A percentile compares a stretch with the other conserved stretches of the same genome.
Evolutionary conservation across 1,140 invertebrate genomes (phyloP).

Genomic region (Sarcophaga peregrina): DNA sequence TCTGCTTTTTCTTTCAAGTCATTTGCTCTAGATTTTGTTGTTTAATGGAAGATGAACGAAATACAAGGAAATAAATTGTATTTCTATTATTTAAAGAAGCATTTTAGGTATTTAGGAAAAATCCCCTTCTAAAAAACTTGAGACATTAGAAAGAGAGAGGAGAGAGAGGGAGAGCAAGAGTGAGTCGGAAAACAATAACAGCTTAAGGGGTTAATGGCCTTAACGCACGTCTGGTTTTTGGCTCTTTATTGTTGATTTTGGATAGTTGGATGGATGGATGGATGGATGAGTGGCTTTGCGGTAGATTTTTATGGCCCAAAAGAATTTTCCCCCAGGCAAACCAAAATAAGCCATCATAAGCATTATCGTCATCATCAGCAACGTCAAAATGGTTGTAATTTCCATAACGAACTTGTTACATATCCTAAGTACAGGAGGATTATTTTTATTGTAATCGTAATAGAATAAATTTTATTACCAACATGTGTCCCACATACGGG

Average conservation of each 20-base stretch:
- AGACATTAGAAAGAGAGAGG: too few species aligned
- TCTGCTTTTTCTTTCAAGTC: background rate
- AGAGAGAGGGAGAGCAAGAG: too few species aligned
- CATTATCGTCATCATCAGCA: background rate
- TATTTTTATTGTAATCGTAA: too few species aligned
- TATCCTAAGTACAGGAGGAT: too few species aligned
- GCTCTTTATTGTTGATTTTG: background rate
- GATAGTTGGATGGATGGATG: too few species aligned
- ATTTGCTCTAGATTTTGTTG: too few species aligned
- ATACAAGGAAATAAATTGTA: too few species aligned
- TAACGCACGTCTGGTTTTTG: conserved; percentile 24
- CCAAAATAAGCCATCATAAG: background rate
- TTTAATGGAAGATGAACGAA: too few species aligned
- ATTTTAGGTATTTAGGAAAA: background rate
- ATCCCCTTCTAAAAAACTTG: too few species aligned
- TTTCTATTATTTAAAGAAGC: background rate
- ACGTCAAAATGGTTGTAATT: background rate
- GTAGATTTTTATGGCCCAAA: background rate
- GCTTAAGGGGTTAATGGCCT: background rate
- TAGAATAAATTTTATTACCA: too few species aligned
- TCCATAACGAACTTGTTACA: background rate
- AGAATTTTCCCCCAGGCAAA: background rate
- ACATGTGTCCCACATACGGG: too few species aligned
- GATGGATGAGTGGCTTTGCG: too few species aligned
- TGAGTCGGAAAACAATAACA: background rate